Percentiles rank a stretch among this genome's conserved stretches.
phyloP scores from a whole-genome alignment of 1,140 invertebrate genomes.

The Harlomillsia oculata region DNA sequence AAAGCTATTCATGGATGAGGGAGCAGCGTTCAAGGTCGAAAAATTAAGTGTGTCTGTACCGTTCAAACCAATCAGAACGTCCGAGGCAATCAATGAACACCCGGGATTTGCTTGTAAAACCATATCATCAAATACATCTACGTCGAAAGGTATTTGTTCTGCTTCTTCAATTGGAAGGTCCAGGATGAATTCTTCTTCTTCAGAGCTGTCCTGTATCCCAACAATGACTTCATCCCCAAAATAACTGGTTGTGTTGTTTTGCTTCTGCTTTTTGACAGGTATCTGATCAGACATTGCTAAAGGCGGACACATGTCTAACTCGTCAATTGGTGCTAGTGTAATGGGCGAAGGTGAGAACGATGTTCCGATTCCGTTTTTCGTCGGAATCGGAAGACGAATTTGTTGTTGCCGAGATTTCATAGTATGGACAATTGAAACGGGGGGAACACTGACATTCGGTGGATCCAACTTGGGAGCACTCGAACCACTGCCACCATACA shows the following conservation, averaged over 20 bases:
- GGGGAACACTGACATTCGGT: too few relatives aligned
- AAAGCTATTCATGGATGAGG: neutral
- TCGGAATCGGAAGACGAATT: neutral
- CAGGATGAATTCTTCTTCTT: slow-evolving; percentile 1
- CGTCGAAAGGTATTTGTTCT: neutral
- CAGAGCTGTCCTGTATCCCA: neutral
- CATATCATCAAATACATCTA: slow-evolving; percentile 1
- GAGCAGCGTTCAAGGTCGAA: neutral
- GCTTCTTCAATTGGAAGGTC: slow-evolving; percentile 15
- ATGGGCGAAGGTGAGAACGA: neutral
- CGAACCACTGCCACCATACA: neutral
- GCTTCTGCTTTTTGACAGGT: neutral
- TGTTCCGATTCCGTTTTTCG: neutral
- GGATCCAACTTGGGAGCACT: neutral
- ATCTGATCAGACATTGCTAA: neutral
- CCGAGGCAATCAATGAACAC: neutral
- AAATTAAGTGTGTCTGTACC: neutral
- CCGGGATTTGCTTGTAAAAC: neutral
- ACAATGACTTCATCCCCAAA: neutral
- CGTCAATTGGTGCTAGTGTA: neutral
- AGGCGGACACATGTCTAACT: neutral
- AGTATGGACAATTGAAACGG: too few relatives aligned
- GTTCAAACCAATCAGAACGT: neutral
- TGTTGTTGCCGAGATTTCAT: neutral
- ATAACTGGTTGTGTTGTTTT: neutral